Evolutionary conservation across 2,113 vertebrate genomes (phyloP), one percentile per base, ranked within the genome.

Genomic region (Xiphophorus hellerii): DNA sequence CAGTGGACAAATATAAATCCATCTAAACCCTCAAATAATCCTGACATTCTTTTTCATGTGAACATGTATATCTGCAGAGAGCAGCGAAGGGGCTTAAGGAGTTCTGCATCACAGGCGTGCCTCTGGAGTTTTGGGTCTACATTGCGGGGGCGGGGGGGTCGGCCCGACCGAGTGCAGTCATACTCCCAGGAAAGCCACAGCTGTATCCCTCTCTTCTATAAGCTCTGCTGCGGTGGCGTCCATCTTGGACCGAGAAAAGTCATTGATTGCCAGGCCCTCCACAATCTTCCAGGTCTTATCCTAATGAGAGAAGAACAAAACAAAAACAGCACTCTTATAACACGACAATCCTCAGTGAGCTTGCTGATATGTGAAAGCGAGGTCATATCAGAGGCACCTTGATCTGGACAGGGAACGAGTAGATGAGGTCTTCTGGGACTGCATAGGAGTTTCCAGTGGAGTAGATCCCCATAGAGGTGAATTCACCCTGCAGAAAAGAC

Each of bases 391-490:
- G 35, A 51, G 69, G 71, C 84, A 99, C 97, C 96, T 99, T 96
- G 92, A 99, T 97, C 72, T 94, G 90, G 87, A 99, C 96, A 77
- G 98, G 98, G 93, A 99, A 99, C 28, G 98, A 99, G 92, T 98
- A 99, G 2, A 99, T 93, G 68, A 99, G 94, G 84, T 97, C 97
- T 6, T 96, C 94, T 13, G 97, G 95, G 77, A 99, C 77, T 33
- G 95, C 95, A 0, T 99, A 99, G 25, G 93, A 83, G 90, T 99
- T 99, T 70, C 96, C 97, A 91, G 94, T 92, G 64, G 98, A 99
- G 92, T 97, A 97, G 0, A 99, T 94, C 9, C 98, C 98, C 98
- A 99, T 99, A 0, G 98, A 99, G 84, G 96, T 93, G 81, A 97
- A 98, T 63, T 99, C 96, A 7, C 96, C 97, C 98, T 99, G 39